Evolutionary conservation across 2,797 vertebrate genomes (phyloP), one percentile per base, ranked within the genome.

Genomic region (Tauraco hartlaubi): DNA sequence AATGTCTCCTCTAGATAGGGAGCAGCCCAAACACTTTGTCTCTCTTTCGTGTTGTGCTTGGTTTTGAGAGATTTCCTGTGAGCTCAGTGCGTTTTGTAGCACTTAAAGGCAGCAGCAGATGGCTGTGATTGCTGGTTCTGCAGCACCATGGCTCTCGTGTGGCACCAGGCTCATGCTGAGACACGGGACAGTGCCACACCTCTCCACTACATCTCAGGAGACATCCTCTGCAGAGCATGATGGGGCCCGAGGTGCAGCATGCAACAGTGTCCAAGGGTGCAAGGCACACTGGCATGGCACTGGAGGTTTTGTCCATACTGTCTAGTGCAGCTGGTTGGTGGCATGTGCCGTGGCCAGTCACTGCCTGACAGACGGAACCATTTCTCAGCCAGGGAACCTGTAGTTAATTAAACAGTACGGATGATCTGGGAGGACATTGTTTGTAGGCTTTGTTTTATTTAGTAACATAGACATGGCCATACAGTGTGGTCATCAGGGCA

Each of bases 391-490:
- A 68, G 54, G 21, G 44, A 84, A 15, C 26, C 25, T 43, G 43
- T 26, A 61, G 76, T 56, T 78, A 59, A 43, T 37, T 69, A 72
- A 90, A 75, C 17, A 78, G 43, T 41, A 41, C 4, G 29, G 79
- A 84, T 55, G 21, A 62, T 69, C 43, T 68, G 54, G 48, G 26
- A 25, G 19, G 51, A 68, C 69, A 26, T 15, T 62, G 54, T 75
- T 86, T 86, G 51, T 73, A 63, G 33, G 44, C n/a, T 83, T 89
- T 90, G 25, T 69, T 78, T 62, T 72, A 46, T 80, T 80, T 74
- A 74, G 56, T 67, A 56, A 73, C 22, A 28, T 1, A 59, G n/a
- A 33, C 48, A 41, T n/a, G 43, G 82, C 51, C 43, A 44, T 26
- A 51, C 14, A 31, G n/a, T 2, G 26, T 31, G 62, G 11, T 31